Evolutionary conservation across 2,797 vertebrate species (phyloP).

Genomic region (Acanthurus leucopareius): DNA sequence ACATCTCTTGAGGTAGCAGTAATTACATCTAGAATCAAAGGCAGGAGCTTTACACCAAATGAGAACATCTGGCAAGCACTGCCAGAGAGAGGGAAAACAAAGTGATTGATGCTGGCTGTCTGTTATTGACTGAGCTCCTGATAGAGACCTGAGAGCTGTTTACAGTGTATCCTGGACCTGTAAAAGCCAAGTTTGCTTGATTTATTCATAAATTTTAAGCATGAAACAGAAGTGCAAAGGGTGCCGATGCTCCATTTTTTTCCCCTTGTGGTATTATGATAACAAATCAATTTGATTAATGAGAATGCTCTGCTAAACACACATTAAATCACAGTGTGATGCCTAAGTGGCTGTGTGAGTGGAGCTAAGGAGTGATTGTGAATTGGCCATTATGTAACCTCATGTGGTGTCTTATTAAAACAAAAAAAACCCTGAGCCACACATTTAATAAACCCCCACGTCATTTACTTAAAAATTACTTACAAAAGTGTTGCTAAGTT

Average conservation of each 20-base stretch:
- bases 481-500: neutral
- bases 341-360: neutral
- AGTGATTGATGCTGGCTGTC: slow-evolving; percentile 44
- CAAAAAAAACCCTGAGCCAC: neutral
- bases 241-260: neutral
- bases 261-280: neutral
- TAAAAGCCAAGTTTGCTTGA: slow-evolving; percentile 9
- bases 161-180: slow-evolving; percentile 7
- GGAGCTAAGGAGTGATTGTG: slow-evolving; percentile 6
- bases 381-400: neutral
- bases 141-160: slow-evolving; percentile 37
- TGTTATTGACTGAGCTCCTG: slow-evolving; percentile 39
- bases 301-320: neutral
- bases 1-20: slow-evolving; percentile 49
- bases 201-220: neutral
- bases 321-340: neutral
- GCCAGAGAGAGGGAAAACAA: slow-evolving; percentile 28
- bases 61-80: slow-evolving; percentile 34
- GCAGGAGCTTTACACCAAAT: slow-evolving; percentile 39
- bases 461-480: neutral
- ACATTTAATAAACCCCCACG: neutral
- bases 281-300: slow-evolving; percentile 21
- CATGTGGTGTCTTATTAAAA: neutral
- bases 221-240: neutral
- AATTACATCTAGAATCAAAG: slow-evolving; percentile 61